phyloP scores from a whole-genome alignment of 1,140 invertebrate genomes.

The Holcopasites calliopsidis region DNA sequence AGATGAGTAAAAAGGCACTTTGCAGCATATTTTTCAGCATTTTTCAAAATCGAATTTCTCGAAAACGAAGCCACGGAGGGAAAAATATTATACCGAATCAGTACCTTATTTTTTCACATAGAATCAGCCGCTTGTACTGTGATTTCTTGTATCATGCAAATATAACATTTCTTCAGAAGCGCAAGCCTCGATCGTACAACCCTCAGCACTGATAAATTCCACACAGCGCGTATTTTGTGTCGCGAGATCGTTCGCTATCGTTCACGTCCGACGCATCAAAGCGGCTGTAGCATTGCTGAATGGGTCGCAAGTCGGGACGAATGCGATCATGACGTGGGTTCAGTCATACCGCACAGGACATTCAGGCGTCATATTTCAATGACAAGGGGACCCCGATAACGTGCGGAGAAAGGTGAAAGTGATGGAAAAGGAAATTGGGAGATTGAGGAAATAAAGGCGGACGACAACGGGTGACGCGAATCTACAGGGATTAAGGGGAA shows the following conservation, averaged over 20 bases:
- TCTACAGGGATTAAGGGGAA: not conserved
- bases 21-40: too few species aligned
- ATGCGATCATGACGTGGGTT: slow-evolving; percentile 20
- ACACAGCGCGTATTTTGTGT: not conserved
- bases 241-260: not conserved
- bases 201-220: slow-evolving; percentile 4
- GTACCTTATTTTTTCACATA: too few species aligned
- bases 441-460: slow-evolving; percentile 6
- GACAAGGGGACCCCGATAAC: not conserved
- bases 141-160: too few species aligned
- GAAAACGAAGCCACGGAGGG: too few species aligned
- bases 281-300: not conserved
- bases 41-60: too few species aligned
- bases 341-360: not conserved
- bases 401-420: not conserved
- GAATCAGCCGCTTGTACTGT: too few species aligned
- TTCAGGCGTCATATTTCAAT: slow-evolving; percentile 8
- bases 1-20: too few species aligned
- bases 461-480: not conserved
- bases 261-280: slow-evolving; percentile 27
- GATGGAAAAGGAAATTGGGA: not conserved
- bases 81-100: too few species aligned
- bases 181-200: too few species aligned
- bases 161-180: too few species aligned
- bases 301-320: slow-evolving; percentile 17